phyloP scores from a whole-genome alignment of 1,140 invertebrate species.

The Nasonia vitripennis region DNA sequence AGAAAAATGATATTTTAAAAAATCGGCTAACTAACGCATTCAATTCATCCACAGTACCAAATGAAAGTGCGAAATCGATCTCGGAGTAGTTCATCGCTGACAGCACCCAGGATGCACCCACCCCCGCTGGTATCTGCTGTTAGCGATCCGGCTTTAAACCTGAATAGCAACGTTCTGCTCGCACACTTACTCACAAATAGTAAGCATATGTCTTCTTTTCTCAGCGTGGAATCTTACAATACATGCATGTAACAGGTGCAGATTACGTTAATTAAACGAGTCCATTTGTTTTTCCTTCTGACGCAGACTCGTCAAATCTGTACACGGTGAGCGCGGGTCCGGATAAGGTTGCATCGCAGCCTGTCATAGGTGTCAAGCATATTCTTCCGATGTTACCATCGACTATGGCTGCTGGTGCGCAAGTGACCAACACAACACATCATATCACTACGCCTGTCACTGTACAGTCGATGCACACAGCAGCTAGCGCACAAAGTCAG shows the following conservation, averaged over 20 bases:
- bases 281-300: constrained; percentile 25
- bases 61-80: constrained; percentile 73
- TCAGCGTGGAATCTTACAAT: neutral
- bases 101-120: constrained; percentile 68
- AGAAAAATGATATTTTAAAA: neutral
- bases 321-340: constrained; percentile 64
- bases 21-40: neutral
- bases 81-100: constrained; percentile 73
- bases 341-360: constrained; percentile 64
- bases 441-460: constrained; percentile 72
- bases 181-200: constrained; percentile 80
- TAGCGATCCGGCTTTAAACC: constrained; percentile 76
- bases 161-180: constrained; percentile 78
- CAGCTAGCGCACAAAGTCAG: constrained; percentile 71
- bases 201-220: constrained; percentile 59
- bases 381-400: constrained; percentile 67
- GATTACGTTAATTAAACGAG: neutral
- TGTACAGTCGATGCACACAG: constrained; percentile 66
- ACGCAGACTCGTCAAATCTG: constrained; percentile 65
- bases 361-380: constrained; percentile 62
- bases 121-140: constrained; percentile 76
- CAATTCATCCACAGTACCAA: constrained; percentile 66
- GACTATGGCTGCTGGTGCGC: constrained; percentile 58
- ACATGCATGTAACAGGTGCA: neutral
- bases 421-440: constrained; percentile 66